Evolutionary conservation across 2,888 invertebrate genomes (phyloP).

Genomic region (Calameuta idolon): DNA sequence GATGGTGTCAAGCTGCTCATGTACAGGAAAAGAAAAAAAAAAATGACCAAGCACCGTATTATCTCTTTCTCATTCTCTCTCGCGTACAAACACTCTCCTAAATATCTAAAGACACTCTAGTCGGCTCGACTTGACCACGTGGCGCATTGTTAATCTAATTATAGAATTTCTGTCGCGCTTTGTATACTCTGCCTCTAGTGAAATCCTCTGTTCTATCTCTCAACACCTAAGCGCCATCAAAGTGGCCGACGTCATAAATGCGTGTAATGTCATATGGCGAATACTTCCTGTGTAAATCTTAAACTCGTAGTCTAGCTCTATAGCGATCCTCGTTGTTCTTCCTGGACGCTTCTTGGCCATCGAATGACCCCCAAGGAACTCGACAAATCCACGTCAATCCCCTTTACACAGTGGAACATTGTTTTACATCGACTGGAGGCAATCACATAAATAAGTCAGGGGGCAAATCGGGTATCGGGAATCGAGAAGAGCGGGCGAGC

Average conservation of each 20-base stretch:
- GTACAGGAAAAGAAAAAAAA: too few relatives aligned
- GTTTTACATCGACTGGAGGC: conserved; percentile 54
- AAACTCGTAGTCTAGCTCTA: conserved; percentile 15
- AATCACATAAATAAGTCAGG: conserved; percentile 62
- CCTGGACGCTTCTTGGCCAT: neutral
- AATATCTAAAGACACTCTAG: neutral
- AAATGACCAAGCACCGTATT: neutral
- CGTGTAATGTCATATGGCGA: neutral
- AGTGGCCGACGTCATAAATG: neutral
- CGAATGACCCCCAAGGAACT: conserved; percentile 10
- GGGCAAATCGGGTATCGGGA: conserved; percentile 27
- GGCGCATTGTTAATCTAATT: conserved; percentile 64
- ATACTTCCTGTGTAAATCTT: conserved; percentile 9
- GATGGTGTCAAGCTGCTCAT: neutral
- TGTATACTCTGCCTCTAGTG: conserved; percentile 52
- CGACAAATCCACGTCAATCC: conserved; percentile 35
- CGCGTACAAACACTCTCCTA: neutral
- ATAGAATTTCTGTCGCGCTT: conserved; percentile 58
- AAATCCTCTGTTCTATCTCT: conserved; percentile 36
- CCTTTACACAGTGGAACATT: conserved; percentile 47
- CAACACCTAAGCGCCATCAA: conserved; percentile 10
- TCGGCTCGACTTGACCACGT: conserved; percentile 46
- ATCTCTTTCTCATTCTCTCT: neutral
- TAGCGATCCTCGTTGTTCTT: neutral
- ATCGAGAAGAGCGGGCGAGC: conserved; percentile 42